Conservation (phyloP, 1,140 invertebrate genomes). For the Drosophila lacertosa region DNA sequence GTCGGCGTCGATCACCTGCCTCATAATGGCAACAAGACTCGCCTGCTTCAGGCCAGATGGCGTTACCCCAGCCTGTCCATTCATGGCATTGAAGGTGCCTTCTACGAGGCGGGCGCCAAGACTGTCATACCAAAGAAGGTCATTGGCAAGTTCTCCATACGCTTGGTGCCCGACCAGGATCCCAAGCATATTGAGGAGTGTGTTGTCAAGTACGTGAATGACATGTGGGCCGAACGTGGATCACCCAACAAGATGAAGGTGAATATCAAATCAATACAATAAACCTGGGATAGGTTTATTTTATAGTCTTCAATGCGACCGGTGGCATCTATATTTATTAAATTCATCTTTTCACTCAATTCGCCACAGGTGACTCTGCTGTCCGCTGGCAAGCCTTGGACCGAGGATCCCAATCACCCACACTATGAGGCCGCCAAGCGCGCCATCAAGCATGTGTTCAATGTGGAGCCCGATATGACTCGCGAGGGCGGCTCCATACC, state of each 20-base stretch:
- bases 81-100: slow-evolving; percentile 95
- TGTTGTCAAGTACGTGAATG: slow-evolving; percentile 90
- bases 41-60: slow-evolving; percentile 95
- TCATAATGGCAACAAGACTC: slow-evolving; percentile 90
- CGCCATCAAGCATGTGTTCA: slow-evolving; percentile 95
- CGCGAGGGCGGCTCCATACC: slow-evolving; percentile 98
- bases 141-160: slow-evolving; percentile 97
- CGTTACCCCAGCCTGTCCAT: slow-evolving; percentile 94
- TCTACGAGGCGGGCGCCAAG: slow-evolving; percentile 95
- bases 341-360: not conserved
- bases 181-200: slow-evolving; percentile 90
- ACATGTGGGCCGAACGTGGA: slow-evolving; percentile 88
- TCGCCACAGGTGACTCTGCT: slow-evolving; percentile 87
- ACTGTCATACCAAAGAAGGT: slow-evolving; percentile 98
- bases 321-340: too few relatives aligned
- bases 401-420: slow-evolving; percentile 95
- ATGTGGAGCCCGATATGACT: slow-evolving; percentile 96
- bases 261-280: slow-evolving; percentile 75
- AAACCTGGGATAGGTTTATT: too few relatives aligned
- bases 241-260: slow-evolving; percentile 95
- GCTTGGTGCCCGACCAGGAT: slow-evolving; percentile 96
- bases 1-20: slow-evolving; percentile 90
- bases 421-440: slow-evolving; percentile 95
- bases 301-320: too few relatives aligned
- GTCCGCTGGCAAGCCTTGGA: slow-evolving; percentile 92